Evolutionary conservation across 2,888 invertebrate species (phyloP).

Genomic region (Cetonia aurata): DNA sequence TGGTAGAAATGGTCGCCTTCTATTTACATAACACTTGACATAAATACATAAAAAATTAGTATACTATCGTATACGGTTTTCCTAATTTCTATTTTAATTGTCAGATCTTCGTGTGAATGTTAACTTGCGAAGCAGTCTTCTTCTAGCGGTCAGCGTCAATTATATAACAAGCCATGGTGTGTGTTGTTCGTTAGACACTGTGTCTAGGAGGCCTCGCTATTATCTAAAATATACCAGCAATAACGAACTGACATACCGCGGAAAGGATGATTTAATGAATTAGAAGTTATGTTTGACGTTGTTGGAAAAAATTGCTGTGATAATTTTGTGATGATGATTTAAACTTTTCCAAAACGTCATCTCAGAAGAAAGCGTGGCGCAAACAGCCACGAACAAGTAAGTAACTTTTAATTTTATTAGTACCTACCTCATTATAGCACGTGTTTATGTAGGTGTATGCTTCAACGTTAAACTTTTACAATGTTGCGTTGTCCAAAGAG

Average conservation of each 20-base stretch:
- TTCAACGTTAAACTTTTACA: too few species aligned
- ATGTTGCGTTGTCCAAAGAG: too few species aligned
- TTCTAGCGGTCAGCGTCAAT: conserved; percentile 18
- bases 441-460: too few species aligned
- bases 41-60: conserved; percentile 19
- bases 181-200: not conserved
- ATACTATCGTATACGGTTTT: not conserved
- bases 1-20: conserved; percentile 45
- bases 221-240: too few species aligned
- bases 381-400: conserved; percentile 64
- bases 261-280: conserved; percentile 1
- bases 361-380: conserved; percentile 65
- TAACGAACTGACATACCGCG: not conserved
- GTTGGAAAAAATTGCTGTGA: conserved; percentile 36
- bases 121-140: not conserved
- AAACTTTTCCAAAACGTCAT: conserved; percentile 63
- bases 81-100: not conserved
- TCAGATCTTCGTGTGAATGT: not conserved
- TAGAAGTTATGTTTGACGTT: conserved; percentile 14
- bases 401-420: not conserved
- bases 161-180: conserved; percentile 29
- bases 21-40: conserved; percentile 32
- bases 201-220: too few species aligned
- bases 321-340: conserved; percentile 57
- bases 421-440: too few species aligned